A percentile compares a stretch with the other conserved stretches of the same genome.
phyloP scores from a whole-genome alignment of 2,888 invertebrate genomes.

The Andrena haemorrhoa region DNA sequence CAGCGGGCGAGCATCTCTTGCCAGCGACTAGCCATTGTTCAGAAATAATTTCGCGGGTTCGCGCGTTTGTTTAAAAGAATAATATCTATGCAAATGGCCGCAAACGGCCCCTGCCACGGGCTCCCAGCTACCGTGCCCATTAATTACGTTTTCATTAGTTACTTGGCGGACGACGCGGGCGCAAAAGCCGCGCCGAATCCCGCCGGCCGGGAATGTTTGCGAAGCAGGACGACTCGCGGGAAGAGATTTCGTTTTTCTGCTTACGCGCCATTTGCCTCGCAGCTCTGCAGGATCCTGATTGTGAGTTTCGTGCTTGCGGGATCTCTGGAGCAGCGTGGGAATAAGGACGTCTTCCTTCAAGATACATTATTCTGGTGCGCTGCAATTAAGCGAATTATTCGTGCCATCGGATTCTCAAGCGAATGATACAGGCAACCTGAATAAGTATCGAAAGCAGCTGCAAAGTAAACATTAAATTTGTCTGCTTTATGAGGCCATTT shows the following conservation, averaged over 20 bases:
- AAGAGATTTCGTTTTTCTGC: slow-evolving; percentile 54
- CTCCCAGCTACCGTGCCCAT: slow-evolving; percentile 54
- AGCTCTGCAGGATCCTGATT: neutral
- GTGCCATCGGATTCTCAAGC: too few species aligned
- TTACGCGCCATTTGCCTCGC: slow-evolving; percentile 53
- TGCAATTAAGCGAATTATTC: too few species aligned
- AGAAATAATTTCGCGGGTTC: slow-evolving; percentile 65
- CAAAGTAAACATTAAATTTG: neutral
- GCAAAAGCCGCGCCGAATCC: slow-evolving; percentile 41
- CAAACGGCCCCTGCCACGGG: slow-evolving; percentile 61
- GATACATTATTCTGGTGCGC: too few species aligned
- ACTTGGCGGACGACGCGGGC: slow-evolving; percentile 30
- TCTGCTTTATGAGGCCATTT: slow-evolving; percentile 3
- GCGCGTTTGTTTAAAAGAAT: slow-evolving; percentile 70
- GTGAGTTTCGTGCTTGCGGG: neutral
- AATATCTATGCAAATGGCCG: slow-evolving; percentile 74
- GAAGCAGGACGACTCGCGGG: slow-evolving; percentile 28
- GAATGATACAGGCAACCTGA: too few species aligned
- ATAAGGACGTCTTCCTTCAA: too few species aligned
- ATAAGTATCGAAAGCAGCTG: neutral
- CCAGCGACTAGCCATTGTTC: slow-evolving; percentile 39
- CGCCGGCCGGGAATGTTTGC: slow-evolving; percentile 40
- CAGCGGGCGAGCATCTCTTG: neutral
- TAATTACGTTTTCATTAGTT: slow-evolving; percentile 73
- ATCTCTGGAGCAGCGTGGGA: too few species aligned